Evolutionary conservation across 2,797 vertebrate species (phyloP), one percentile per base, ranked within the genome.

Genomic region (Trachops cirrhosus): DNA sequence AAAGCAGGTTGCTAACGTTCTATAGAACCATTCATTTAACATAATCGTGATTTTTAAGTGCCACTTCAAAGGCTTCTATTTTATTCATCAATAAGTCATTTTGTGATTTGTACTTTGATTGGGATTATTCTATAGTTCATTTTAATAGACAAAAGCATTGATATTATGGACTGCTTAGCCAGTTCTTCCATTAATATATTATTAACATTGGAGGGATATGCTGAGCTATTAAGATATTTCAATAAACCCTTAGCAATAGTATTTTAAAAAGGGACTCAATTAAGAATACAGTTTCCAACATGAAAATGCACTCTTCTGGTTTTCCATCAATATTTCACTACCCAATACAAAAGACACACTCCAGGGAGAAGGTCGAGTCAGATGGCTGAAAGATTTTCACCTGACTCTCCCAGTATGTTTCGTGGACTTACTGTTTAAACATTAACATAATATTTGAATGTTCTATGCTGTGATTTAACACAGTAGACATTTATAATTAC

Each of bases 61-160:
- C 67, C 77, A 94, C 37, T 83, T 95, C 93, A 92, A 87, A 87
- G 4, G 0, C 10, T 6, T 67, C 6, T 14, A 32, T 71, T 92
- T 86, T 62, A 68, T 54, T 64, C 39, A 93, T 96, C 93, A 97
- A 88, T 29, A 64, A 92, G 37, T 39, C 16, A 18, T 52, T 67
- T 80, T 82, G 64, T 95, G 6, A 77, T 80, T 54, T 34, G 15
- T 77, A n/a, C 44, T 57, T 96, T 85, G 32, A 70, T 62, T 37
- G 73, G 34, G 89, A 93, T 93, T 73, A 9, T 85, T 96, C 80
- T 90, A 44, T 84, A 95, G 39, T 91, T 70, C 94, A 44, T 92
- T 67, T 32, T 19, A 88, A 82, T 62, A 82, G 80, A 62, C 26
- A 91, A 97, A 94, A 94, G 6, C 29, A 52, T 46, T 92, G 50